Conservation (phyloP, 2,113 vertebrate species). For the Micronycteris hirsuta region DNA sequence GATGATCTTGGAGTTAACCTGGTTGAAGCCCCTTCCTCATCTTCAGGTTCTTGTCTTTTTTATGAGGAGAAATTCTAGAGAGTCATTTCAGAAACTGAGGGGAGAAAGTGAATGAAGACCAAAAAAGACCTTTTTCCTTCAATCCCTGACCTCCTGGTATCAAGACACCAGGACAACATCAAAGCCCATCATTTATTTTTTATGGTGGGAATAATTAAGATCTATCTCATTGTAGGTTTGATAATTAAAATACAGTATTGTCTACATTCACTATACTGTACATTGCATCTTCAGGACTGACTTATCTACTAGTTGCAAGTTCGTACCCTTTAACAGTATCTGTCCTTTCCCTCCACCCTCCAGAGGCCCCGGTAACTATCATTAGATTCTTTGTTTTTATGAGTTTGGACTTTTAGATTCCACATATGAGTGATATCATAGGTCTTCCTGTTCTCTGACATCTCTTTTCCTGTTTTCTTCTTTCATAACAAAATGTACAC, state of each 20-base stretch:
- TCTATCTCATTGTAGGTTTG: background rate
- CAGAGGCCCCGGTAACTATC: background rate
- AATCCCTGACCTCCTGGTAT: slow-evolving; percentile 83
- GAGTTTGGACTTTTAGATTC: background rate
- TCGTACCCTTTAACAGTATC: background rate
- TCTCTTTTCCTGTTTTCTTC: background rate
- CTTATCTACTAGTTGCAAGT: background rate
- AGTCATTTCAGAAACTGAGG: slow-evolving; percentile 75
- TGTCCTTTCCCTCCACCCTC: background rate
- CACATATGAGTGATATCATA: background rate
- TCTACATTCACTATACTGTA: background rate
- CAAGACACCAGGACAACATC: slow-evolving; percentile 88
- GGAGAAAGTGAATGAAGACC: slow-evolving; percentile 79
- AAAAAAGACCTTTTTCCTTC: slow-evolving; percentile 81
- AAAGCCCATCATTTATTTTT: slow-evolving; percentile 73
- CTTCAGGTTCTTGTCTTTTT: slow-evolving; percentile 44
- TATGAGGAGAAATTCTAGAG: slow-evolving; percentile 77
- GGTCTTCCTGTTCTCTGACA: background rate
- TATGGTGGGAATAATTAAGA: background rate
- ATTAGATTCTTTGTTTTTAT: background rate
- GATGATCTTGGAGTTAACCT: background rate
- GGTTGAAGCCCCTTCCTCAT: background rate
- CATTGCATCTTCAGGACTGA: background rate
- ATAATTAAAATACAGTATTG: background rate
- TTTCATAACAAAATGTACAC: background rate